A percentile compares a stretch with the other conserved stretches of the same genome.
These are phyloP conservation scores for Plecotus auritus DNA, from an alignment of 2,113 vertebrate genomes.

Conservation along the genomic window DNA sequence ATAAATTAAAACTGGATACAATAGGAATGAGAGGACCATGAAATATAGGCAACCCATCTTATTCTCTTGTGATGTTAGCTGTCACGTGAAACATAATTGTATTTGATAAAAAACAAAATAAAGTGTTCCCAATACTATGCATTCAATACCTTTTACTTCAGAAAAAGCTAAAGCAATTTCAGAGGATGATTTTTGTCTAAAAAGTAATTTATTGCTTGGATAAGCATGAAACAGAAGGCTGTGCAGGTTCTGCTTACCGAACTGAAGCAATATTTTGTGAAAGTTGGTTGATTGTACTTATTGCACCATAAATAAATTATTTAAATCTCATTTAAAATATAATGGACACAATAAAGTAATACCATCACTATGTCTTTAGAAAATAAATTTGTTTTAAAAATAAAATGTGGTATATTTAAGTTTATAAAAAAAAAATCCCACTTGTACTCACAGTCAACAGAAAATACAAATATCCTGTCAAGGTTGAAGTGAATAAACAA, in stretches of 20 bases:
- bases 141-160: conserved; percentile 39
- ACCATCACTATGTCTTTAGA: background rate
- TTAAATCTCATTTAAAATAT: conserved; percentile 34
- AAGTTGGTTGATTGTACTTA: conserved; percentile 15
- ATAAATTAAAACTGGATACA: conserved; percentile 42
- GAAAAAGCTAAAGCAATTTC: conserved; percentile 55
- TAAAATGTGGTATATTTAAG: background rate
- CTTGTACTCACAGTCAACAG: background rate
- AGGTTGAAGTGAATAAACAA: background rate
- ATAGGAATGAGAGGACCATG: background rate
- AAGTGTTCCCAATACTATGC: background rate
- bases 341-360: background rate
- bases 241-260: background rate
- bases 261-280: conserved; percentile 26
- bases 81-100: conserved; percentile 55
- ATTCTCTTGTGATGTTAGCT: background rate
- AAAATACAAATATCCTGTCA: background rate
- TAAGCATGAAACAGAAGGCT: conserved; percentile 42
- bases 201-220: conserved; percentile 61
- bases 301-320: conserved; percentile 30
- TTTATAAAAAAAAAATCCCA: conserved; percentile 5
- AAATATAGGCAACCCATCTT: conserved; percentile 29
- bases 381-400: conserved; percentile 45
- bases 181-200: conserved; percentile 48
- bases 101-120: conserved; percentile 29